Percentiles rank a stretch among this genome's conserved stretches.
These are phyloP conservation scores for Pelochelys cantorii DNA, from an alignment of 2,797 vertebrate species.

Conservation along the genomic window DNA sequence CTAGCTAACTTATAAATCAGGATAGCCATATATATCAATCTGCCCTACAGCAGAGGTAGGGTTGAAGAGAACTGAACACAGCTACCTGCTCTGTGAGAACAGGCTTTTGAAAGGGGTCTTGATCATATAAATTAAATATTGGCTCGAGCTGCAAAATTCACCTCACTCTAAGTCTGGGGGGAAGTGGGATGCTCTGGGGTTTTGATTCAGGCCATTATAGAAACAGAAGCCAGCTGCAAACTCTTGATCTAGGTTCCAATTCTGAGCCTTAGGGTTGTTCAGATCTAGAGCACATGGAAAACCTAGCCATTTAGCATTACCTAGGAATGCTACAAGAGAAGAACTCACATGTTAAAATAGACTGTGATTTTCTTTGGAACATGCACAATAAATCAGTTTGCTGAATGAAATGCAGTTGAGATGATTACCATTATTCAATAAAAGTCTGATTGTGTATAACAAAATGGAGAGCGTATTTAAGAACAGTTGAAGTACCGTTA, in stretches of 20 bases:
- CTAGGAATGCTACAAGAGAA: slow-evolving; percentile 10
- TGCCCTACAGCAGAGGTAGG: slow-evolving; percentile 67
- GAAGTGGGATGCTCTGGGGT: slow-evolving; percentile 69
- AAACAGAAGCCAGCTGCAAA: slow-evolving; percentile 67
- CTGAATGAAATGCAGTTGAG: slow-evolving; percentile 3
- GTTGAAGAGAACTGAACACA: slow-evolving; percentile 42
- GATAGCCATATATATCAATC: neutral
- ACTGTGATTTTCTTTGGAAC: slow-evolving; percentile 56
- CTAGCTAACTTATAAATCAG: slow-evolving; percentile 29
- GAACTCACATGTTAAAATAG: slow-evolving; percentile 16
- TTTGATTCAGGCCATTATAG: slow-evolving; percentile 67
- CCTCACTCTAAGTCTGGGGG: slow-evolving; percentile 68
- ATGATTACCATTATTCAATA: slow-evolving; percentile 14
- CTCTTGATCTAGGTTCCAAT: slow-evolving; percentile 53
- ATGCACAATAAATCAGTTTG: slow-evolving; percentile 43
- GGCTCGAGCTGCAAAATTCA: slow-evolving; percentile 54
- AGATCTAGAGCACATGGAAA: neutral
- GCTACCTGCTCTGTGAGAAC: slow-evolving; percentile 55
- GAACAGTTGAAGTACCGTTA: neutral
- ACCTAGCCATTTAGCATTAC: slow-evolving; percentile 27
- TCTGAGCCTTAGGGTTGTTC: slow-evolving; percentile 32
- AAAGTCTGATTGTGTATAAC: slow-evolving; percentile 18
- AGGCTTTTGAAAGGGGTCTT: slow-evolving; percentile 54
- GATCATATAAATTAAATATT: slow-evolving; percentile 60
- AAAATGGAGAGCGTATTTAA: slow-evolving; percentile 5